phyloP scores from a whole-genome alignment of 2,113 vertebrate genomes.

The Narcine bancroftii region DNA sequence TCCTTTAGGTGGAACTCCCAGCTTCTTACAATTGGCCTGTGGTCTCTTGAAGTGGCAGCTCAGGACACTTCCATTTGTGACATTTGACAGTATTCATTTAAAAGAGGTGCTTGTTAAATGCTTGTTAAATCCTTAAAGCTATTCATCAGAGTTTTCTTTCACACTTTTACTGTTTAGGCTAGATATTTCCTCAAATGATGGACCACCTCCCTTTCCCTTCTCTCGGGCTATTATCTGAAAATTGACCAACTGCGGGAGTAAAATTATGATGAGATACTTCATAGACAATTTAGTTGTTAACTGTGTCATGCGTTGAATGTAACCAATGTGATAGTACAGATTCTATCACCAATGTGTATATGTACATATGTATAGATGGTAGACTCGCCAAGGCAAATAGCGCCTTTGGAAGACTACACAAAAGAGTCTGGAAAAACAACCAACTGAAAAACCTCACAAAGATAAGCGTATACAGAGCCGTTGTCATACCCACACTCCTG shows the following conservation, averaged over 20 bases:
- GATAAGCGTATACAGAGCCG: too few species aligned
- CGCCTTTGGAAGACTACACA: too few species aligned
- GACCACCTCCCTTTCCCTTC: background rate
- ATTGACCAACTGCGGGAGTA: background rate
- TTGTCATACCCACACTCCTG: too few species aligned
- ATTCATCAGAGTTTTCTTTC: background rate
- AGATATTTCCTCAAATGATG: background rate
- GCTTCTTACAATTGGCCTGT: background rate
- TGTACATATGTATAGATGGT: too few species aligned
- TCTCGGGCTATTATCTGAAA: background rate
- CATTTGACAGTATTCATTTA: slow-evolving; percentile 17
- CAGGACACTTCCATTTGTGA: slow-evolving; percentile 9
- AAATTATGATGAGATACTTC: slow-evolving; percentile 1
- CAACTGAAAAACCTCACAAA: too few species aligned
- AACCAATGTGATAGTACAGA: too few species aligned
- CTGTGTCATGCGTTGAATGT: background rate
- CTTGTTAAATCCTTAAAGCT: slow-evolving; percentile 1
- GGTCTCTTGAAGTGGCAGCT: background rate
- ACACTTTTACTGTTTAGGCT: background rate
- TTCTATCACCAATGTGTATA: too few species aligned
- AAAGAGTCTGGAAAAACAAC: too few species aligned
- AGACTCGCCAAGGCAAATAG: too few species aligned
- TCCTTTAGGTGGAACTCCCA: background rate
- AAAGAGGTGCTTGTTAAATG: background rate
- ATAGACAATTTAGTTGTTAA: background rate